Percentiles rank a stretch among this genome's conserved stretches.
These are phyloP conservation scores for Morpho helenor DNA, from an alignment of 2,888 invertebrate genomes.

Conservation along the genomic window DNA sequence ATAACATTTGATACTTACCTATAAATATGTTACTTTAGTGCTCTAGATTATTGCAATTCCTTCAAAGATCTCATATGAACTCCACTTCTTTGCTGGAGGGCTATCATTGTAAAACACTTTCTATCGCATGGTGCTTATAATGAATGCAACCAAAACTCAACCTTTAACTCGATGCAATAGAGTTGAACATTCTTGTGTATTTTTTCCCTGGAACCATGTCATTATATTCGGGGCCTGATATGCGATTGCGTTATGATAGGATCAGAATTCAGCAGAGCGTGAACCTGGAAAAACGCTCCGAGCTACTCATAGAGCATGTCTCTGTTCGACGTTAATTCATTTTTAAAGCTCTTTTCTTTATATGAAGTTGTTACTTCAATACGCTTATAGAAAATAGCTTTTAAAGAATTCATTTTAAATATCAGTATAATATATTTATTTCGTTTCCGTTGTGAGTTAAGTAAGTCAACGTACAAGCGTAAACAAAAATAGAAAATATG, in stretches of 20 bases:
- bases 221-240: conserved; percentile 42
- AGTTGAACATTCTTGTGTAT: conserved; percentile 34
- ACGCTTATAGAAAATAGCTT: background rate
- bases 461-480: too few species aligned
- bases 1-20: too few species aligned
- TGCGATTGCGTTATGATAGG: conserved; percentile 78
- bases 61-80: conserved; percentile 72
- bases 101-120: conserved; percentile 75
- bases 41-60: conserved; percentile 51
- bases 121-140: conserved; percentile 36
- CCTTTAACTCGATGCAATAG: conserved; percentile 31
- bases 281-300: conserved; percentile 37
- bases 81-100: conserved; percentile 67
- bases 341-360: conserved; percentile 14
- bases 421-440: too few species aligned
- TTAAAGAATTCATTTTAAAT: too few species aligned
- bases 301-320: conserved; percentile 33
- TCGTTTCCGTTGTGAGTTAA: too few species aligned
- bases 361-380: background rate
- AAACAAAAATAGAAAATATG: too few species aligned
- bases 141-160: conserved; percentile 10
- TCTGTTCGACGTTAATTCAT: conserved; percentile 59
- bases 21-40: background rate
- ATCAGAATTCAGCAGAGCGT: conserved; percentile 70
- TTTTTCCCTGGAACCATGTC: conserved; percentile 41